Conservation (phyloP, 2,113 vertebrate species). For the Alces alces region DNA sequence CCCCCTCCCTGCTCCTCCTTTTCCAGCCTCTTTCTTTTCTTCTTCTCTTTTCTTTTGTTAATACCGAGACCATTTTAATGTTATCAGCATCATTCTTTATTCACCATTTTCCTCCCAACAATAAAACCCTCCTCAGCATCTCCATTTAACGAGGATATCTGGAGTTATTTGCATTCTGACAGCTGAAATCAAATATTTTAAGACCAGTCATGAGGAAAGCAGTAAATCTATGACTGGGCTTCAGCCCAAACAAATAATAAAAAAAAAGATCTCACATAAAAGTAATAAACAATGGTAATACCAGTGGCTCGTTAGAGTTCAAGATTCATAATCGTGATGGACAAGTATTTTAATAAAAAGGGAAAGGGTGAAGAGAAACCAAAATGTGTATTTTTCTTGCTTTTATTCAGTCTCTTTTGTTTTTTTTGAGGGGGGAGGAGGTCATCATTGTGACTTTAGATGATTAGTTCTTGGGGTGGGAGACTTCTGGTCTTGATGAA, state of each 20-base stretch:
- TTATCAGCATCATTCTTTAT: constrained; percentile 58
- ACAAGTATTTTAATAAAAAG: constrained; percentile 51
- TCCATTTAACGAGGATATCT: constrained; percentile 55
- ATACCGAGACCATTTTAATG: constrained; percentile 61
- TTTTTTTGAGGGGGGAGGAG: background rate
- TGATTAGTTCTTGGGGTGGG: background rate
- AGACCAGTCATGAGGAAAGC: constrained; percentile 64
- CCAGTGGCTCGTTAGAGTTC: constrained; percentile 52
- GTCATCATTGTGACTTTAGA: fast-evolving
- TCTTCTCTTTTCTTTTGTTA: constrained; percentile 56
- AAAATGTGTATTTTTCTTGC: background rate
- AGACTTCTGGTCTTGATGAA: background rate
- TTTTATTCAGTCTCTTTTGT: background rate
- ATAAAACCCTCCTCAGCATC: constrained; percentile 60
- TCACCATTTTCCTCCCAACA: constrained; percentile 55
- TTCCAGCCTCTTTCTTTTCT: constrained; percentile 22
- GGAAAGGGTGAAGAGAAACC: background rate
- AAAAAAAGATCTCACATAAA: constrained; percentile 30
- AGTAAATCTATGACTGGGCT: constrained; percentile 68
- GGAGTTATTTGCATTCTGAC: constrained; percentile 76
- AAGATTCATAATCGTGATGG: background rate
- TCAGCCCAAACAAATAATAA: constrained; percentile 70
- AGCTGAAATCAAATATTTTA: constrained; percentile 77
- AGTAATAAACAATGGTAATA: constrained; percentile 40
- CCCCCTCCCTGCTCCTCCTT: background rate